Conservation (phyloP, 2,797 vertebrate species). For the Chaetodon trifasciatus region DNA sequence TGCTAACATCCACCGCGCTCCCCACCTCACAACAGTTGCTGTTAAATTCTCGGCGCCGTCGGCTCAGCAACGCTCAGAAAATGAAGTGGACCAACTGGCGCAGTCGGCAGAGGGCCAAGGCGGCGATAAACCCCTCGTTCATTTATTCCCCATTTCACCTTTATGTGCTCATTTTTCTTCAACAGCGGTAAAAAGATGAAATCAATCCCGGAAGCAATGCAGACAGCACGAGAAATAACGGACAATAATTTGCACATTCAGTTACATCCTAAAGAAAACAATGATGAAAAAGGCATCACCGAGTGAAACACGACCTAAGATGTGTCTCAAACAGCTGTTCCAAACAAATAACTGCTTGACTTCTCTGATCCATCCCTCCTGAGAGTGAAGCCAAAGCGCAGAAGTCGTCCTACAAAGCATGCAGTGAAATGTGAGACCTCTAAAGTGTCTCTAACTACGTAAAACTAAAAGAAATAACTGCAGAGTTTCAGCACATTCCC, state of each 20-base stretch:
- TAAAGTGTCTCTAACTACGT: constrained; percentile 14
- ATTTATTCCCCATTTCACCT: constrained; percentile 35
- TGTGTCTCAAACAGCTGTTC: background rate
- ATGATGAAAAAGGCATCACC: background rate
- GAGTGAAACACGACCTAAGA: background rate
- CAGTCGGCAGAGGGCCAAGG: constrained; percentile 8
- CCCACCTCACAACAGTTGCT: constrained; percentile 23
- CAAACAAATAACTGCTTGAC: background rate
- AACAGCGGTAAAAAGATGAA: constrained; percentile 29
- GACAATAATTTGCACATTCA: background rate
- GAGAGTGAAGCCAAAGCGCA: constrained; percentile 3
- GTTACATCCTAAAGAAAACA: too few relatives aligned
- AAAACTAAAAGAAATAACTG: constrained; percentile 32
- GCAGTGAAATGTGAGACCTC: constrained; percentile 29
- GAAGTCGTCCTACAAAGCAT: constrained; percentile 20
- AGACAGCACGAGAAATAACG: background rate
- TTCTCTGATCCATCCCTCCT: constrained; percentile 5
- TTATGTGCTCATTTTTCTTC: constrained; percentile 10
- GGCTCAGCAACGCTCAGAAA: constrained; percentile 30
- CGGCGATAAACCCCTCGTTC: constrained; percentile 15
- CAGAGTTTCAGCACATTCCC: constrained; percentile 26
- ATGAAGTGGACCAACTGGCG: constrained; percentile 35
- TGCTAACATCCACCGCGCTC: constrained; percentile 39
- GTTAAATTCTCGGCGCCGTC: constrained; percentile 21
- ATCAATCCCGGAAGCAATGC: constrained; percentile 21